Evolutionary conservation across 1,140 invertebrate genomes (phyloP).

Genomic region (Lepeophtheirus salmonis): DNA sequence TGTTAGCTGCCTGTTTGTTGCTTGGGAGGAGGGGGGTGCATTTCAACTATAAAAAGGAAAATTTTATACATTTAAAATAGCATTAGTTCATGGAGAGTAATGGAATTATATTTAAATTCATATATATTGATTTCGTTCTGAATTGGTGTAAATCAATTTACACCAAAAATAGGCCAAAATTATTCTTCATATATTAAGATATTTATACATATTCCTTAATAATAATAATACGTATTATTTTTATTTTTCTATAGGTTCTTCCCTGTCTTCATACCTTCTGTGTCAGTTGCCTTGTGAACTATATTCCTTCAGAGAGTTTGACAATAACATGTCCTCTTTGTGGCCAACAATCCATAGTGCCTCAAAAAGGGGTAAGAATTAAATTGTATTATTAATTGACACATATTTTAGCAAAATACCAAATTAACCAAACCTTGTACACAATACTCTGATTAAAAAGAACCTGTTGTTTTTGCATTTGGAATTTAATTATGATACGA

Average conservation of each 20-base stretch:
- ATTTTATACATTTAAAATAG: too few species aligned
- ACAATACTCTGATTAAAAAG: slow-evolving; percentile 1
- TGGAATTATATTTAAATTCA: too few species aligned
- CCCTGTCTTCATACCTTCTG: slow-evolving; percentile 33
- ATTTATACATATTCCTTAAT: not conserved
- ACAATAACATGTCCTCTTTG: slow-evolving; percentile 37
- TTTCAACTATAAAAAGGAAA: too few species aligned
- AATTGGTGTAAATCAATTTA: too few species aligned
- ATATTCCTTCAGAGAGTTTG: slow-evolving; percentile 30
- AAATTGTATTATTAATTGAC: slow-evolving; percentile 4
- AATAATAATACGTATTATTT: not conserved
- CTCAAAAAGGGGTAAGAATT: slow-evolving; percentile 30
- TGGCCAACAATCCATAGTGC: slow-evolving; percentile 35
- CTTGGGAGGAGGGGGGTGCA: too few species aligned
- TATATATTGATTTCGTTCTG: too few species aligned
- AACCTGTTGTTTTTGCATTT: too few species aligned
- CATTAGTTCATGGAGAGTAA: too few species aligned
- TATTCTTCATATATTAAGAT: slow-evolving; percentile 2
- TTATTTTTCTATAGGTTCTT: slow-evolving; percentile 26
- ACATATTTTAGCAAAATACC: not conserved
- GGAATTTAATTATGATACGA: not conserved
- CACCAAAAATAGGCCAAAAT: too few species aligned
- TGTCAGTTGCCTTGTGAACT: slow-evolving; percentile 27
- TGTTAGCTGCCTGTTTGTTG: too few species aligned
- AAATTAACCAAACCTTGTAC: not conserved